phyloP scores from a whole-genome alignment of 2,888 invertebrate species.

The Chrysolina oricalcia region DNA sequence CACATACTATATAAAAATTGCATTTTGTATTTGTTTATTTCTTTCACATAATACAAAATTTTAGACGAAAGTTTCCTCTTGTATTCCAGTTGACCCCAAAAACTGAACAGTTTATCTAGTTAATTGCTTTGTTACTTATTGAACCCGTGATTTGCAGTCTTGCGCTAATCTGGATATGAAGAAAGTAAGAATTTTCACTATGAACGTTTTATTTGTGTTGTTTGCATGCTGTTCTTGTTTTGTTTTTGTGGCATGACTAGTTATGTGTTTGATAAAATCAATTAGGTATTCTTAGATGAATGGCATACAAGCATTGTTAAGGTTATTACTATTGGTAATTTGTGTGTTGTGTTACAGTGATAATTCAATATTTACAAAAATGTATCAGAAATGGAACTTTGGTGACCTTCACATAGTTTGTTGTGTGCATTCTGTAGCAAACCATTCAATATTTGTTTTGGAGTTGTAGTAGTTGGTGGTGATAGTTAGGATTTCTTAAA shows the following conservation, averaged over 20 bases:
- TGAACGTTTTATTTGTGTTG: slow-evolving; percentile 45
- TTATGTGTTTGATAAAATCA: slow-evolving; percentile 44
- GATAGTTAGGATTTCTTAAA: slow-evolving; percentile 1
- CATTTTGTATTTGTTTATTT: no score
- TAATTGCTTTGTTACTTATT: slow-evolving; percentile 2
- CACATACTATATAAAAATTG: no score
- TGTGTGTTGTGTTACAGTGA: no score
- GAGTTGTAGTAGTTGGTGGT: slow-evolving; percentile 16
- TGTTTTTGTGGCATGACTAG: slow-evolving; percentile 43
- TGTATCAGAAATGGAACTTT: neutral
- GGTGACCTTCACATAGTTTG: slow-evolving; percentile 24
- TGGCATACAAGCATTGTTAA: neutral
- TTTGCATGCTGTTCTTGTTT: slow-evolving; percentile 48
- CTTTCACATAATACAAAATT: neutral
- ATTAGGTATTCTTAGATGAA: slow-evolving; percentile 27
- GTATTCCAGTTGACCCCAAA: neutral
- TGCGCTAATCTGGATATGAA: slow-evolving; percentile 74
- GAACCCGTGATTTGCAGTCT: slow-evolving; percentile 73
- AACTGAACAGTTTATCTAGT: neutral
- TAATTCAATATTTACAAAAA: neutral
- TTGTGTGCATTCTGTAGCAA: slow-evolving; percentile 33
- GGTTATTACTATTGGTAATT: neutral
- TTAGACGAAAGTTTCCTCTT: neutral
- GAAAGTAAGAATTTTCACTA: slow-evolving; percentile 67
- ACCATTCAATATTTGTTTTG: neutral